These are phyloP conservation scores for Aphaenogaster rudis DNA, from an alignment of 1,140 invertebrate species.

Conservation along the genomic window DNA sequence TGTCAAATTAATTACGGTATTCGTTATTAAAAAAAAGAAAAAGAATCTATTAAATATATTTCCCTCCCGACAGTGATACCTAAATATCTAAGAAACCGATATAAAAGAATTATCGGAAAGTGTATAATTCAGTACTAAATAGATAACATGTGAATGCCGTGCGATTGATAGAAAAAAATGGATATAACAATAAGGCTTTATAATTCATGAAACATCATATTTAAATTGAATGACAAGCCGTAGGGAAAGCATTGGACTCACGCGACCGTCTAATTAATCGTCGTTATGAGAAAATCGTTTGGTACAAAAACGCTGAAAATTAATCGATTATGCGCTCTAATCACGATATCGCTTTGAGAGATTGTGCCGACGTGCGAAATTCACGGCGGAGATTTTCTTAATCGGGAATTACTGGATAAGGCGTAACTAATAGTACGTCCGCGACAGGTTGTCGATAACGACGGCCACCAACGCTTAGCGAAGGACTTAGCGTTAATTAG, in stretches of 20 bases:
- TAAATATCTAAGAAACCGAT: constrained; percentile 52
- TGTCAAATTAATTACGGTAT: neutral
- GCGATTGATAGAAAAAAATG: neutral
- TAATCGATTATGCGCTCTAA: constrained; percentile 55
- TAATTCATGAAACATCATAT: constrained; percentile 20
- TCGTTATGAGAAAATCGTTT: constrained; percentile 20
- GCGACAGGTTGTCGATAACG: constrained; percentile 69
- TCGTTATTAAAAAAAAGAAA: neutral
- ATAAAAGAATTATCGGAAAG: constrained; percentile 41
- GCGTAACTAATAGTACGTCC: constrained; percentile 70
- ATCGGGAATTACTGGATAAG: constrained; percentile 72
- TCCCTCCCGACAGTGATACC: neutral
- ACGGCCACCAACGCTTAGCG: constrained; percentile 40
- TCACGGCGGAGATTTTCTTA: constrained; percentile 64
- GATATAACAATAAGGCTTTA: constrained; percentile 11
- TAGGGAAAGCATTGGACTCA: neutral
- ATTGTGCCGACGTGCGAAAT: constrained; percentile 57
- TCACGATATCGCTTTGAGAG: constrained; percentile 52
- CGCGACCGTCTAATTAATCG: constrained; percentile 19
- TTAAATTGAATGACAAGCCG: neutral
- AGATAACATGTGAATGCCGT: neutral
- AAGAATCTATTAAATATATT: constrained; percentile 6
- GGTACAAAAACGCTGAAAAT: constrained; percentile 43
- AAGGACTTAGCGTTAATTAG: constrained; percentile 71
- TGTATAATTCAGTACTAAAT: constrained; percentile 2